Evolutionary conservation across 1,140 invertebrate species (phyloP).

Genomic region (Dolichoris vasculosae): DNA sequence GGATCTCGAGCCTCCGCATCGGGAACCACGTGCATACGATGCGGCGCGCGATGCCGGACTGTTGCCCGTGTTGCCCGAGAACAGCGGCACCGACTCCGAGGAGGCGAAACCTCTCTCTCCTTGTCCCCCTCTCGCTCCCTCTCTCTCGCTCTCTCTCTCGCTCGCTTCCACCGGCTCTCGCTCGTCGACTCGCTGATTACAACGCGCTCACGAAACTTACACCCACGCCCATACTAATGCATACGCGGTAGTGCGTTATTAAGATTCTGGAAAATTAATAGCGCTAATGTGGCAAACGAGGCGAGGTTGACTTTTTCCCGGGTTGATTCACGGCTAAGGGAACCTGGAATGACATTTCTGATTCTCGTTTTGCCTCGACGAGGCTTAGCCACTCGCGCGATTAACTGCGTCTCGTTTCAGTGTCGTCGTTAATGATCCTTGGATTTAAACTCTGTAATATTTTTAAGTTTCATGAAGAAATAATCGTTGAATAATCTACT

Average conservation of each 20-base stretch:
- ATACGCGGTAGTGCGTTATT: neutral
- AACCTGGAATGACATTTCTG: neutral
- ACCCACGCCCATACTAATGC: neutral
- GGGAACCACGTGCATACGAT: slow-evolving; percentile 60
- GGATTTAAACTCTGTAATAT: no score
- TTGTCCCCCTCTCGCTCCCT: slow-evolving; percentile 6
- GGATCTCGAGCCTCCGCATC: neutral
- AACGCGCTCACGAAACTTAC: neutral
- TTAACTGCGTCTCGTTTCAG: no score
- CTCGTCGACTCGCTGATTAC: neutral
- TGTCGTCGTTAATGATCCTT: no score
- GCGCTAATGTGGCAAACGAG: neutral
- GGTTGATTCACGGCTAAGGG: neutral
- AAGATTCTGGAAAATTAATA: neutral
- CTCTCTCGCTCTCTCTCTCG: slow-evolving; percentile 26
- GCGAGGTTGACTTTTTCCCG: no score
- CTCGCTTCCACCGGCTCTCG: neutral
- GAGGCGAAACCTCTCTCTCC: neutral
- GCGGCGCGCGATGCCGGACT: slow-evolving; percentile 67
- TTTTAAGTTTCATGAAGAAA: no score
- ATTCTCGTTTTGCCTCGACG: neutral
- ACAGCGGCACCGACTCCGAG: slow-evolving; percentile 30
- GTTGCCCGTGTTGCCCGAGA: slow-evolving; percentile 54
- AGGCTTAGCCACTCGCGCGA: neutral
- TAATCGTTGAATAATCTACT: no score